These are phyloP conservation scores for Emmelina monodactyla DNA, from an alignment of 2,888 invertebrate genomes.

Conservation along the genomic window DNA sequence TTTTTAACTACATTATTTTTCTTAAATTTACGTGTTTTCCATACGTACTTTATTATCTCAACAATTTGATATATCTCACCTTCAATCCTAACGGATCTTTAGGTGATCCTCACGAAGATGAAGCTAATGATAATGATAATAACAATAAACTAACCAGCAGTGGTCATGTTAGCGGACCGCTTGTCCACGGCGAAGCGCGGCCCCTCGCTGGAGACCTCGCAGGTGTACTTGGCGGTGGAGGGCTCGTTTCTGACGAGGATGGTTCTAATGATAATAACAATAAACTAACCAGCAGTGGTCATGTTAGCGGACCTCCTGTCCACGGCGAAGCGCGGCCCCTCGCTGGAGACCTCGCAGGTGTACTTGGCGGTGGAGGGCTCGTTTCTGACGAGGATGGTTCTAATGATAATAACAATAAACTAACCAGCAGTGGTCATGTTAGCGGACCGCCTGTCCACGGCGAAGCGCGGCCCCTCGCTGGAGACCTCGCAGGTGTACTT, in stretches of 20 bases:
- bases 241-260: conserved; percentile 42
- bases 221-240: conserved; percentile 48
- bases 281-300: conserved; percentile 43
- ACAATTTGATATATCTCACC: too few relatives aligned
- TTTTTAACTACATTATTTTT: too few relatives aligned
- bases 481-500: conserved; percentile 57
- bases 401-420: conserved; percentile 5
- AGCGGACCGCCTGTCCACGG: conserved; percentile 40
- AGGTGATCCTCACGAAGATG: too few relatives aligned
- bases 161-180: conserved; percentile 45
- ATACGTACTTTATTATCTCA: too few relatives aligned
- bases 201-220: conserved; percentile 55
- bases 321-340: conserved; percentile 51
- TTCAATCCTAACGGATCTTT: too few relatives aligned
- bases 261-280: conserved; percentile 3
- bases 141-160: conserved; percentile 32
- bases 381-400: conserved; percentile 36
- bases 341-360: conserved; percentile 58
- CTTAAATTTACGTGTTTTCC: too few relatives aligned
- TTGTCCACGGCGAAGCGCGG: conserved; percentile 51
- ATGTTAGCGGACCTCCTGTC: conserved; percentile 44
- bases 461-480: conserved; percentile 53
- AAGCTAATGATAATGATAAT: not conserved
- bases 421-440: conserved; percentile 54
- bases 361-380: conserved; percentile 46